Conservation (phyloP, 2,113 vertebrate species). For the Meleagris gallopavo region DNA sequence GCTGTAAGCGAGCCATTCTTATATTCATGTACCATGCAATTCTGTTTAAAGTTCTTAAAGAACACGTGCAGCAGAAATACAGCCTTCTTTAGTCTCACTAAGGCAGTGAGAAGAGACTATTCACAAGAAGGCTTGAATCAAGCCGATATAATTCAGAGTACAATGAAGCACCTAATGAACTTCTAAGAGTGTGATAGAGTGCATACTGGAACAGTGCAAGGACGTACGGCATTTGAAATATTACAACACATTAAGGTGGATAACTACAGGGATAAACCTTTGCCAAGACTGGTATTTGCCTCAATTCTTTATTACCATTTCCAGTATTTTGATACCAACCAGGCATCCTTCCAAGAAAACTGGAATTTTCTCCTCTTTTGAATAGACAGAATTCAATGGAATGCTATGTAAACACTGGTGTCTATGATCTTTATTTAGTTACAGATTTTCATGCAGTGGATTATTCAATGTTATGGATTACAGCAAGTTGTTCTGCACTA, state of each 20-base stretch:
- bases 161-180: neutral
- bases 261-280: neutral
- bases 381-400: neutral
- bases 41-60: neutral
- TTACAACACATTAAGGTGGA: neutral
- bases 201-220: fast-evolving
- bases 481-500: neutral
- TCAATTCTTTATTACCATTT: neutral
- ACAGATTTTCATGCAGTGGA: neutral
- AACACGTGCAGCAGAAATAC: neutral
- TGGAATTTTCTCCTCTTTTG: neutral
- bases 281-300: neutral
- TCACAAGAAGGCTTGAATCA: fast-evolving
- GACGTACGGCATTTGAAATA: neutral
- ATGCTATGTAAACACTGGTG: neutral
- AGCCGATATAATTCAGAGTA: neutral
- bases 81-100: neutral
- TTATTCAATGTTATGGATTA: neutral
- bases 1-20: neutral
- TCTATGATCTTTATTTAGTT: neutral
- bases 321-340: neutral
- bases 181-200: neutral
- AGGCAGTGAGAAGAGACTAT: neutral
- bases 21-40: neutral
- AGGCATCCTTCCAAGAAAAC: neutral